Evolutionary conservation across 2,113 vertebrate species (phyloP), one percentile per base, ranked within the genome.

Genomic region (Atractosteus spatula): DNA sequence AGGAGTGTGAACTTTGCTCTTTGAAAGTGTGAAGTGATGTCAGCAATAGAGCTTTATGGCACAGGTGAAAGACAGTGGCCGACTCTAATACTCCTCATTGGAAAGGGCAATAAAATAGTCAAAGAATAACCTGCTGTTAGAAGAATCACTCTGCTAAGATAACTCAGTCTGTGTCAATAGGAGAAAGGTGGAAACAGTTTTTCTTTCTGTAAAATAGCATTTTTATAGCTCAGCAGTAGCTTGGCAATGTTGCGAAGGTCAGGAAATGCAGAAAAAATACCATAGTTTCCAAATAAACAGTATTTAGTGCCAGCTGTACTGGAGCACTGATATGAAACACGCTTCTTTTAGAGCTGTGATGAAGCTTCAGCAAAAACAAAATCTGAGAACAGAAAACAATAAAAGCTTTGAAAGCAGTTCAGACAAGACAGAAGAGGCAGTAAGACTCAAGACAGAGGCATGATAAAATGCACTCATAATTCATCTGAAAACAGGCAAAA

Each of bases 1-100:
- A 55, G 29, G 66, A 16, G 81, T n/a, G 76, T 86, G 86, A 89
- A 92, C 88, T 90, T 88, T 82, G 84, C 82, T 86, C 82, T 44
- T 51, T 70, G 8, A 29, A 82, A 86, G 90, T 88, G 89, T 88
- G 86, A 91, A 91, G 86, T 89, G 88, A 87, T 90, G 84, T 89
- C 86, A 85, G 84, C 67, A 81, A 85, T 82, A 79, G 75, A 73
- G 69, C 78, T 79, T 82, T 84, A 85, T 73, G 51, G 77, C 76
- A 76, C 74, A 73, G 69, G 77, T 78, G 74, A 73, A 71, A 86
- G 78, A 89, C 81, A 84, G 85, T 84, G 81, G 78, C 75, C 16
- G 44, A 68, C 84, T 84, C 89, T 86, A 88, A 88, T 81, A 81
- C 78, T 76, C 69, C 71, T 71, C 66, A 79, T 84, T 88, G 80